These are phyloP conservation scores for Cinclus cinclus DNA, from an alignment of 2,113 vertebrate species.

Conservation along the genomic window DNA sequence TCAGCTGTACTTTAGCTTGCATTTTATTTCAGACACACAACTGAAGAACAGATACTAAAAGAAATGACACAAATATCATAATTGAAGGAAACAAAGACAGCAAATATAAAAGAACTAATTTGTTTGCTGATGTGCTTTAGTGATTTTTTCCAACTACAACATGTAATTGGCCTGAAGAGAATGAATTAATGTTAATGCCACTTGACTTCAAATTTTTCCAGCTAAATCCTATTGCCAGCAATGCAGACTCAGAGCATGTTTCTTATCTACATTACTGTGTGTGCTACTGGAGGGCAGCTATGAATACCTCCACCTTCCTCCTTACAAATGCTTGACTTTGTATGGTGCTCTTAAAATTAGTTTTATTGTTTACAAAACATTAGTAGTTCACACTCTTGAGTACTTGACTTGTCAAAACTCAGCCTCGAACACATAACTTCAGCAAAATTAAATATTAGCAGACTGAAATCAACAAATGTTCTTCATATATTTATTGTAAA, in stretches of 20 bases:
- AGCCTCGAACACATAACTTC: not conserved
- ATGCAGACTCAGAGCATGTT: not conserved
- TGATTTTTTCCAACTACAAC: not conserved
- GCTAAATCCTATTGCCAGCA: not conserved
- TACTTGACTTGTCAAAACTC: not conserved
- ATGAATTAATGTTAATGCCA: not conserved
- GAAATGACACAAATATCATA: not conserved
- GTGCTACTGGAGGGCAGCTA: not conserved
- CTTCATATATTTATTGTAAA: not conserved
- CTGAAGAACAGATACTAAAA: not conserved
- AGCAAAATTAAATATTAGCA: not conserved
- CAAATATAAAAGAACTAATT: not conserved
- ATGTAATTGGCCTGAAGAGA: not conserved
- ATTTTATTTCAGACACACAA: not conserved
- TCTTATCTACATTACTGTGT: not conserved
- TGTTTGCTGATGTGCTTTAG: not conserved
- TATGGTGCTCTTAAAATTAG: not conserved
- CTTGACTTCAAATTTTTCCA: not conserved
- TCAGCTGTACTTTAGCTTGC: not conserved
- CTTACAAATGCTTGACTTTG: not conserved
- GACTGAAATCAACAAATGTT: not conserved
- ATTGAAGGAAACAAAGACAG: not conserved
- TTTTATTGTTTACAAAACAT: not conserved
- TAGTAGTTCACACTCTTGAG: not conserved
- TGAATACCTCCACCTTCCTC: not conserved